Conservation (phyloP, 2,113 vertebrate species). For the Scytalopus superciliaris region DNA sequence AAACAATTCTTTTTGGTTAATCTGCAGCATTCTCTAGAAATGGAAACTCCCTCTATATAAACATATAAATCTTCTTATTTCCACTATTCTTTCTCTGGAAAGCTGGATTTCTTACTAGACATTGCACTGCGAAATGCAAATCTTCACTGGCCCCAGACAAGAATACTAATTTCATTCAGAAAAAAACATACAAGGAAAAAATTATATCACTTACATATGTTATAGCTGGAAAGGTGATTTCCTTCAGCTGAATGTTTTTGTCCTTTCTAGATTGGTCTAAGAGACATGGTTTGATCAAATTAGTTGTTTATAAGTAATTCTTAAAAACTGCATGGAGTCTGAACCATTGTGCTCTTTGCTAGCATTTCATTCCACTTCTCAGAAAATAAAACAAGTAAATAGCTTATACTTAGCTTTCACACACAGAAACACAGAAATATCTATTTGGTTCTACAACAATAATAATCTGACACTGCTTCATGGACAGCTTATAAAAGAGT, state of each 20-base stretch:
- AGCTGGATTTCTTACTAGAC: not conserved
- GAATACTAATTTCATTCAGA: slow-evolving; percentile 53
- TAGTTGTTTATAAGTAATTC: slow-evolving; percentile 10
- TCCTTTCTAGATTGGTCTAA: slow-evolving; percentile 20
- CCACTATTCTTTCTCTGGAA: not conserved
- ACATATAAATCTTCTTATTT: not conserved
- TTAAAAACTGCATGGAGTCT: not conserved
- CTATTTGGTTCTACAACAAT: not conserved
- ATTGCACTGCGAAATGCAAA: not conserved
- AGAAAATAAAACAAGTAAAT: not conserved
- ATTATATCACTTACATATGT: slow-evolving; percentile 7
- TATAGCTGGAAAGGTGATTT: slow-evolving; percentile 60
- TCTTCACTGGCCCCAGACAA: not conserved
- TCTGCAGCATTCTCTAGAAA: not conserved
- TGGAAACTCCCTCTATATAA: not conserved
- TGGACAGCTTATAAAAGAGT: not conserved
- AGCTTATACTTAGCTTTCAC: not conserved
- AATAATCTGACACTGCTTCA: not conserved
- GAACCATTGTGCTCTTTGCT: not conserved
- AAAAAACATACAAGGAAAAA: not conserved
- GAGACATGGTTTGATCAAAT: slow-evolving; percentile 2
- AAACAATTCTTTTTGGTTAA: not conserved
- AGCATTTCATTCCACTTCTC: not conserved
- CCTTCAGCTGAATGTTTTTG: slow-evolving; percentile 33
- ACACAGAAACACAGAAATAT: not conserved